phyloP scores from a whole-genome alignment of 2,888 invertebrate genomes.

The Cheilosia soror region DNA sequence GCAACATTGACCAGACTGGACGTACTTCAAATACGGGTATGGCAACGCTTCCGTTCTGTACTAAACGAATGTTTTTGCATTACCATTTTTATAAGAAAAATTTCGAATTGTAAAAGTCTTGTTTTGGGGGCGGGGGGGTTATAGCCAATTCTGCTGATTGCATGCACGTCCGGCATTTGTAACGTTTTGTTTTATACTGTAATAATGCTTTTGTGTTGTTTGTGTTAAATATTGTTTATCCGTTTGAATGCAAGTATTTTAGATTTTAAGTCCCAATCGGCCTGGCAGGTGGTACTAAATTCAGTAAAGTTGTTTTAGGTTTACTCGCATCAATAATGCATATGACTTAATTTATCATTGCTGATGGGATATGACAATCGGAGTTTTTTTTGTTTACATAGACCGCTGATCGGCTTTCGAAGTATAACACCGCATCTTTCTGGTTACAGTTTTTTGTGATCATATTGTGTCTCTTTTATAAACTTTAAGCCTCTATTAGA shows the following conservation, averaged over 20 bases:
- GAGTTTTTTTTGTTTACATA: no score
- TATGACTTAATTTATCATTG: no score
- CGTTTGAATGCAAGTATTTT: conserved; percentile 31
- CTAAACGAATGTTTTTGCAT: conserved; percentile 82
- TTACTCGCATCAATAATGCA: neutral
- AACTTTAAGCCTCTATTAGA: no score
- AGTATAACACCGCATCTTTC: no score
- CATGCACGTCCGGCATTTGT: conserved; percentile 36
- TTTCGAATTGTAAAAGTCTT: conserved; percentile 78
- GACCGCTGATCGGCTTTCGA: no score
- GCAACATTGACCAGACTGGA: conserved; percentile 81
- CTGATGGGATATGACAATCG: no score
- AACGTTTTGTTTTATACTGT: conserved; percentile 18
- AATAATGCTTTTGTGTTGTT: conserved; percentile 47
- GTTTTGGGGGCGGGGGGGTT: conserved; percentile 3
- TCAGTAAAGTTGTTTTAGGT: conserved; percentile 36
- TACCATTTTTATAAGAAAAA: conserved; percentile 82
- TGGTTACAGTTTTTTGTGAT: no score
- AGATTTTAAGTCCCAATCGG: conserved; percentile 30
- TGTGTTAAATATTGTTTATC: conserved; percentile 18
- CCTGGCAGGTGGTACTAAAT: conserved; percentile 9
- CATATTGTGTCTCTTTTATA: no score
- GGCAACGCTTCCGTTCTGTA: conserved; percentile 80
- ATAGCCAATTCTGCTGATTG: conserved; percentile 23
- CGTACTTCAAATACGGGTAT: conserved; percentile 82